A percentile compares a stretch with the other conserved stretches of the same genome.
Conservation (phyloP, 1,140 invertebrate species). For the Lanistes nyassanus region DNA sequence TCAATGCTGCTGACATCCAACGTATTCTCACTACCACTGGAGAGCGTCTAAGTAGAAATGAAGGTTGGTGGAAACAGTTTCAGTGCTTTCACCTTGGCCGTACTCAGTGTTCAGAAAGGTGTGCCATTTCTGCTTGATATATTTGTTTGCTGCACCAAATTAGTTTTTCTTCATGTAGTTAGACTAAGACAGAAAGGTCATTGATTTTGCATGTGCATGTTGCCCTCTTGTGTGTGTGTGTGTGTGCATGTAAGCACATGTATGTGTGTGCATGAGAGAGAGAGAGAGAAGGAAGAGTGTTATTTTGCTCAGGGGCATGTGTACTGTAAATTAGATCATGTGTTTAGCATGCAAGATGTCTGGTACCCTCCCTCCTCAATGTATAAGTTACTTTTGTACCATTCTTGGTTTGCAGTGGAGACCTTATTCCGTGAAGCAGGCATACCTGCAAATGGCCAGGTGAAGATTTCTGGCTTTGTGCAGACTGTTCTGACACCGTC, state of each 20-base stretch:
- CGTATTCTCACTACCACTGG: slow-evolving; percentile 91
- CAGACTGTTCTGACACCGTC: slow-evolving; percentile 93
- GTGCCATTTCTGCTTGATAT: no score
- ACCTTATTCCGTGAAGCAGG: slow-evolving; percentile 94
- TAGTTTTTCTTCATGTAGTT: no score
- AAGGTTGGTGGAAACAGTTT: slow-evolving; percentile 72
- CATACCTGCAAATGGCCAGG: slow-evolving; percentile 81
- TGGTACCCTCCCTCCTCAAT: no score
- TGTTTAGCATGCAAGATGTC: no score
- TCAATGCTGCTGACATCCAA: slow-evolving; percentile 85
- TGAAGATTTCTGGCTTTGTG: slow-evolving; percentile 92
- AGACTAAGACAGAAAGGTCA: no score
- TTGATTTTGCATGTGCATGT: no score
- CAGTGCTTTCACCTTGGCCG: no score
- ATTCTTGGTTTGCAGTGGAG: slow-evolving; percentile 76
- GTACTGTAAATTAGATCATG: neutral
- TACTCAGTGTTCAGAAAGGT: no score
- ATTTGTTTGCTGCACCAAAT: no score
- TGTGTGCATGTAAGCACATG: slow-evolving; percentile 4
- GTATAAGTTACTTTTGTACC: slow-evolving; percentile 6
- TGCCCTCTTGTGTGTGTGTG: no score
- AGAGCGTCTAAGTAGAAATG: slow-evolving; percentile 87
- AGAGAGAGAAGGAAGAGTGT: neutral
- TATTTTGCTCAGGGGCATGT: no score
- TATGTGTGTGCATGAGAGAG: slow-evolving; percentile 5